These are phyloP conservation scores for Crotalus helleri DNA, from an alignment of 2,113 vertebrate species.

Conservation along the genomic window DNA sequence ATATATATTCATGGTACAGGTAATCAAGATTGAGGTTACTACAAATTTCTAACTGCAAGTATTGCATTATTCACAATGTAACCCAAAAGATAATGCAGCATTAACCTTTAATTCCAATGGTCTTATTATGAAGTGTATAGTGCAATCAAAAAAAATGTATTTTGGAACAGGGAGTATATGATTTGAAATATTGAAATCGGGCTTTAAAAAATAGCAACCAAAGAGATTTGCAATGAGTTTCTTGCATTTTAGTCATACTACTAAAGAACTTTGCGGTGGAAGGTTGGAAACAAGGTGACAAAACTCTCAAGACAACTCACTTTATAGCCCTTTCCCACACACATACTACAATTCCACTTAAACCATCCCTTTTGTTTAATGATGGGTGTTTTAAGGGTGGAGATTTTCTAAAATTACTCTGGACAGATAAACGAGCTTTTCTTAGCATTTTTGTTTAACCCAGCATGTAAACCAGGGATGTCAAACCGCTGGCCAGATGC, in stretches of 20 bases:
- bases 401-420: neutral
- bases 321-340: neutral
- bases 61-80: too few relatives aligned
- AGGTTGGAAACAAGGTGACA: neutral
- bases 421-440: neutral
- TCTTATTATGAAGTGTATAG: too few relatives aligned
- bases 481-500: too few relatives aligned
- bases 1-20: too few relatives aligned
- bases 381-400: neutral
- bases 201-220: neutral
- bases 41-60: too few relatives aligned
- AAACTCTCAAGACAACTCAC: neutral
- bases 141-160: too few relatives aligned
- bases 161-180: neutral
- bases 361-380: neutral
- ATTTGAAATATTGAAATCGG: neutral
- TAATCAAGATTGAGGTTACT: too few relatives aligned
- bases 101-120: too few relatives aligned
- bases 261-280: neutral
- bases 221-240: neutral
- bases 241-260: neutral
- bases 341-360: neutral
- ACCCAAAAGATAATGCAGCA: too few relatives aligned
- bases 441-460: neutral
- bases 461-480: neutral